Conservation (phyloP, 2,113 vertebrate species). For the Oceanites oceanicus region DNA sequence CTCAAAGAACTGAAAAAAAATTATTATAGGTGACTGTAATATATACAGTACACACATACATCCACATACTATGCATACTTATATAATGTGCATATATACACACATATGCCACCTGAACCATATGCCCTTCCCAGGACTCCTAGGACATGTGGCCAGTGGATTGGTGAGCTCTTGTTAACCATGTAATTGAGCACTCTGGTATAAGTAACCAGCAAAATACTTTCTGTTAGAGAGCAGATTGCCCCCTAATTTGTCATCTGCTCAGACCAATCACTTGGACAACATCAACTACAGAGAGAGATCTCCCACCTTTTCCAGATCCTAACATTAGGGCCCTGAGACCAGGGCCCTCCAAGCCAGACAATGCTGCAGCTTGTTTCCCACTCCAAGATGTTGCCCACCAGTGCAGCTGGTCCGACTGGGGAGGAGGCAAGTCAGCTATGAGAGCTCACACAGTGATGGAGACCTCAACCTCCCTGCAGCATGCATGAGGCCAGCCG, state of each 20-base stretch:
- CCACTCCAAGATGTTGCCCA: not conserved
- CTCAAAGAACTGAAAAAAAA: not conserved
- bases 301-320: not conserved
- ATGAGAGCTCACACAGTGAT: not conserved
- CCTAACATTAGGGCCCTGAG: not conserved
- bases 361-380: not conserved
- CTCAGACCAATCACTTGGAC: not conserved
- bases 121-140: not conserved
- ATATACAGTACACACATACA: not conserved
- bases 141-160: not conserved
- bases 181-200: not conserved
- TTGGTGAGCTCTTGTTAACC: not conserved
- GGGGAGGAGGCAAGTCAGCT: not conserved
- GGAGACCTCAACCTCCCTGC: not conserved
- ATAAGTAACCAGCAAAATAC: not conserved
- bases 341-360: not conserved
- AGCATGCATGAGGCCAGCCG: not conserved
- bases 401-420: not conserved
- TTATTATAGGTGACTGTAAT: not conserved
- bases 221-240: not conserved
- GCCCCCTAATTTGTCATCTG: not conserved
- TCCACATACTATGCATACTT: not conserved
- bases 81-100: not conserved
- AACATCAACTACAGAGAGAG: not conserved
- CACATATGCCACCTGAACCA: not conserved